Base-by-base conservation (phyloP, 1,140 invertebrate species). In the Pseudomyrmex gracilis region DNA sequence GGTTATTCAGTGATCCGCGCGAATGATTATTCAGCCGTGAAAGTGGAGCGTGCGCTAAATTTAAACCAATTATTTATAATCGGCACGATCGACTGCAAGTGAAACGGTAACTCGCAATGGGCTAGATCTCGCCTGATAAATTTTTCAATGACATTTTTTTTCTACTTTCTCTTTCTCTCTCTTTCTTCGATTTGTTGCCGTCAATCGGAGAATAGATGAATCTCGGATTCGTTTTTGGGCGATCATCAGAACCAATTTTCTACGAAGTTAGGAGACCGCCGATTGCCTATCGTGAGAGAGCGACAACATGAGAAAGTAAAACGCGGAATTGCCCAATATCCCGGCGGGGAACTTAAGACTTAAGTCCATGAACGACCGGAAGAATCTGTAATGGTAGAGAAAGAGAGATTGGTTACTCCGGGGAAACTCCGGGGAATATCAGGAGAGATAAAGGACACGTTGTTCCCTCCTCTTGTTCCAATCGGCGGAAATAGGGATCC, bases 391-490 rank as follows among this genome's bases (percentile, higher is more conserved):
- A 67, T 76, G 68, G 85, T 15, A 13, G 24, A 73, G 22, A 51
- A 34, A 34, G 49, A 67, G 43, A 87, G 74, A 88, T 82, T 82
- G 58, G 63, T 68, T 67, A 22, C 63, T 66, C 24, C 55, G 66
- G 64, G 83, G 34, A 57, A 84, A 80, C 82, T 53, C 61, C n/a
- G 51, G 3, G 73, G 70, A 61, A 77, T 86, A 82, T 85, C 70
- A 22, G 64, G 7, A 61, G 34, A 83, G 83, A 88, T 87, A 88
- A 88, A 88, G 64, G 86, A 85, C 66, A 77, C 80, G 77, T 83
- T 76, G 70, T 87, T 83, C 67, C 57, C 71, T 80, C 66, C 61
- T 71, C 67, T 88, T 85, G 34, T 34, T 34, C 34, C 78, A 47
- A 80, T 55, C 68, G 67, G 49, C 67, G 68, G 86, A 80, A 88